Evolutionary conservation across 1,140 invertebrate species (phyloP).

Genomic region (Zaprionus ghesquierei): DNA sequence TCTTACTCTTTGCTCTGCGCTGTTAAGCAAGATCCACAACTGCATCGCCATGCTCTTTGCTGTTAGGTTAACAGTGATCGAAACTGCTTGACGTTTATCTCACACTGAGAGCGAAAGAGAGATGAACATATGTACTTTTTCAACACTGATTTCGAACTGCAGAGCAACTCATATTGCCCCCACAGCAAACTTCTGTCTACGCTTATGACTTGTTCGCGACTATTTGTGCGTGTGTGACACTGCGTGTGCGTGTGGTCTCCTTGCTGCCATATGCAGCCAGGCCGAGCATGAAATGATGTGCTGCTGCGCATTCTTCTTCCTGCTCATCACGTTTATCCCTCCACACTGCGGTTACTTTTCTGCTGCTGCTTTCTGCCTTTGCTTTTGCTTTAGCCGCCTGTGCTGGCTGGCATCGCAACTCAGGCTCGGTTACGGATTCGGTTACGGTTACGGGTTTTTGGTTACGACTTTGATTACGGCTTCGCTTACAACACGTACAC

Average conservation of each 20-base stretch:
- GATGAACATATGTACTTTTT: not conserved
- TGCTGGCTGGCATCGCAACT: not conserved
- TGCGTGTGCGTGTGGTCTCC: not conserved
- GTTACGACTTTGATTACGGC: constrained; percentile 8
- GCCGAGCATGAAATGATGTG: constrained; percentile 43
- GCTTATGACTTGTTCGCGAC: not conserved
- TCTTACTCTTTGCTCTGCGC: fast-evolving
- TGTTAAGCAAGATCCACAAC: not conserved
- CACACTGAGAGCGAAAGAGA: not conserved
- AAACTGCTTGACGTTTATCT: too few species aligned
- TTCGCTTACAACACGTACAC: not conserved
- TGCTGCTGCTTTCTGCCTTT: constrained; percentile 20
- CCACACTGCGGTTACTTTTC: not conserved
- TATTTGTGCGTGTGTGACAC: not conserved
- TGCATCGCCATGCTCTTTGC: not conserved
- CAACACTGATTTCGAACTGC: not conserved
- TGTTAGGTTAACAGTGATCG: not conserved
- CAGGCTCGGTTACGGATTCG: constrained; percentile 52
- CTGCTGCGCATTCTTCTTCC: constrained; percentile 64
- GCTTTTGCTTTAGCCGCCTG: constrained; percentile 29
- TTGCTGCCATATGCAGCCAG: constrained; percentile 28
- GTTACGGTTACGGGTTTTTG: constrained; percentile 55
- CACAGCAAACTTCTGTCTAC: not conserved
- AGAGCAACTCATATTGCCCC: not conserved
- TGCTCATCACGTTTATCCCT: not conserved